A percentile compares a stretch with the other conserved stretches of the same genome.
Conservation (phyloP, 2,888 invertebrate species). For the Lycophotia porphyrea region DNA sequence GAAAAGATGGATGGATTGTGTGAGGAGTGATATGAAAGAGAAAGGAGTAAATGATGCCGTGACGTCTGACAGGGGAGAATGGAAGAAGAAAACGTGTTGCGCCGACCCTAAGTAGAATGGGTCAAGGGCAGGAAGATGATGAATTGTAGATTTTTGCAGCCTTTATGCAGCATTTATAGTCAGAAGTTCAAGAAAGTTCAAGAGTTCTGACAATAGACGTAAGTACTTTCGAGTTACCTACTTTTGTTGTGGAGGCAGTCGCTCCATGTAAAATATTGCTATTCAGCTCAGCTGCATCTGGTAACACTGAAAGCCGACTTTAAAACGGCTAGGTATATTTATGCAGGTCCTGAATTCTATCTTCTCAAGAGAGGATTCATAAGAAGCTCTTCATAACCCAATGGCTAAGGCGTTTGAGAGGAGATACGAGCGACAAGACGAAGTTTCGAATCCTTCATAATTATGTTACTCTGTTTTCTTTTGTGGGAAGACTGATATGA, state of each 20-base stretch:
- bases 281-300: background rate
- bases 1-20: too few relatives aligned
- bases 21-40: too few relatives aligned
- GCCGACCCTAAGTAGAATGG: too few relatives aligned
- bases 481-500: too few relatives aligned
- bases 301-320: background rate
- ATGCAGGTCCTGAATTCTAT: background rate
- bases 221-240: background rate
- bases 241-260: background rate
- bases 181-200: background rate
- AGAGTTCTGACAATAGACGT: too few relatives aligned
- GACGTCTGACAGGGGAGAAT: too few relatives aligned
- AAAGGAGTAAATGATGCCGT: too few relatives aligned
- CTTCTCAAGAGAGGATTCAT: background rate
- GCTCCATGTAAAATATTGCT: background rate
- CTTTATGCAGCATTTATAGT: background rate
- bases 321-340: background rate
- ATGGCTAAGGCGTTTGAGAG: background rate
- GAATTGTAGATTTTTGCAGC: background rate
- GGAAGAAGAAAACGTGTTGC: too few relatives aligned
- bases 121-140: too few relatives aligned
- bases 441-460: background rate
- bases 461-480: too few relatives aligned
- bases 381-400: too few relatives aligned
- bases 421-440: background rate